These are phyloP conservation scores for Chionodraco myersi DNA, from an alignment of 2,113 vertebrate species.

Conservation along the genomic window DNA sequence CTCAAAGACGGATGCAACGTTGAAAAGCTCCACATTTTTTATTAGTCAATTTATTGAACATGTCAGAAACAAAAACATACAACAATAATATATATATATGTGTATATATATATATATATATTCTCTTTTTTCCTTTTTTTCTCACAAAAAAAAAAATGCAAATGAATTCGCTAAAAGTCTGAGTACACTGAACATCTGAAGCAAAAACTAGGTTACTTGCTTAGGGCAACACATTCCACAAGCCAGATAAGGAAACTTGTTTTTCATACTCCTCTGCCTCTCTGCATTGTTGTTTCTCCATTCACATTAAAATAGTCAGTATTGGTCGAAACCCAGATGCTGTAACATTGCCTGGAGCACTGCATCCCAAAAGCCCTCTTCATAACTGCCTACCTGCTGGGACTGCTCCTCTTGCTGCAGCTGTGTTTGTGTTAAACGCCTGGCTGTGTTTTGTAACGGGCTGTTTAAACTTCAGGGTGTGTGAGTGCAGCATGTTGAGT, in stretches of 20 bases:
- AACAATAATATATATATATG: too few species aligned
- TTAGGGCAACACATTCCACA: slow-evolving; percentile 38
- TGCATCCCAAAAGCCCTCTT: slow-evolving; percentile 33
- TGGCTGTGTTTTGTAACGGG: slow-evolving; percentile 22
- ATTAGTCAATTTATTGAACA: too few species aligned
- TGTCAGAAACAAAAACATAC: too few species aligned
- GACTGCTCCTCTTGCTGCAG: slow-evolving; percentile 41
- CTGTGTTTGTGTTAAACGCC: slow-evolving; percentile 46
- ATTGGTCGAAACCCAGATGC: slow-evolving; percentile 38
- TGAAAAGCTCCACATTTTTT: slow-evolving; percentile 11
- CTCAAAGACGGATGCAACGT: neutral
- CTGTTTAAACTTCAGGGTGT: slow-evolving; percentile 24
- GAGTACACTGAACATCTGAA: slow-evolving; percentile 7
- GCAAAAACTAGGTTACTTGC: slow-evolving; percentile 47
- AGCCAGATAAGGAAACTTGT: slow-evolving; percentile 59
- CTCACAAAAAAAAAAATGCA: neutral
- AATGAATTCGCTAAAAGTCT: slow-evolving; percentile 35
- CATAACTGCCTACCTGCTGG: slow-evolving; percentile 53
- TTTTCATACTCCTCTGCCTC: slow-evolving; percentile 56
- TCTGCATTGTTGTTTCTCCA: slow-evolving; percentile 4
- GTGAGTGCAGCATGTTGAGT: slow-evolving; percentile 12
- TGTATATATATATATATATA: too few species aligned
- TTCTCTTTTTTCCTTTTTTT: too few species aligned
- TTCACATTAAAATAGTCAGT: slow-evolving; percentile 28
- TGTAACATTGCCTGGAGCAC: slow-evolving; percentile 15